Conservation (phyloP, 2,113 vertebrate species). For the Phoxinus phoxinus region DNA sequence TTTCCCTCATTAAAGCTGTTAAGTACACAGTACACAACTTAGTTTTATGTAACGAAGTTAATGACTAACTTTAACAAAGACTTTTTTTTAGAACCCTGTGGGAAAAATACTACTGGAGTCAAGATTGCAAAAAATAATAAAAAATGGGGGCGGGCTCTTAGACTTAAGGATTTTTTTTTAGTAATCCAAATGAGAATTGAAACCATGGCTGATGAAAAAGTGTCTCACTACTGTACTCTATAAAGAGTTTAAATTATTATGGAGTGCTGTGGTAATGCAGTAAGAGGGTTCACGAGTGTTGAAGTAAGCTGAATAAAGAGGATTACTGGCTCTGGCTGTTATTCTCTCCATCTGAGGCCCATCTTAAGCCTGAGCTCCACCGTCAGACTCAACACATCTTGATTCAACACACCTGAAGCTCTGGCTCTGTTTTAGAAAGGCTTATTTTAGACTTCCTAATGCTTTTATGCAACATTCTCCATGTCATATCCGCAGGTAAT, state of each 20-base stretch:
- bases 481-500: not conserved
- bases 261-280: not conserved
- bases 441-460: not conserved
- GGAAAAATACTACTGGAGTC: not conserved
- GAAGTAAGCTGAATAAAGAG: slow-evolving; percentile 49
- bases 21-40: not conserved
- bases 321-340: slow-evolving; percentile 34
- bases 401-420: slow-evolving; percentile 7
- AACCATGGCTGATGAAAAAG: not conserved
- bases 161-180: not conserved
- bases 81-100: not conserved
- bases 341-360: not conserved
- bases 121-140: not conserved
- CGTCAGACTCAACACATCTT: not conserved
- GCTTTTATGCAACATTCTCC: not conserved
- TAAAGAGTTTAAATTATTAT: slow-evolving; percentile 12
- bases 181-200: not conserved
- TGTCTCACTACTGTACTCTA: not conserved
- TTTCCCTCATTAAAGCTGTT: not conserved
- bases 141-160: not conserved
- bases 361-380: slow-evolving; percentile 13
- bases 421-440: not conserved
- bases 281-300: slow-evolving; percentile 20
- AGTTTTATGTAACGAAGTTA: not conserved
- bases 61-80: not conserved